A percentile compares a stretch with the other conserved stretches of the same genome.
Evolutionary conservation across 2,888 invertebrate genomes (phyloP).

Genomic region (Philhelius pedissequus): DNA sequence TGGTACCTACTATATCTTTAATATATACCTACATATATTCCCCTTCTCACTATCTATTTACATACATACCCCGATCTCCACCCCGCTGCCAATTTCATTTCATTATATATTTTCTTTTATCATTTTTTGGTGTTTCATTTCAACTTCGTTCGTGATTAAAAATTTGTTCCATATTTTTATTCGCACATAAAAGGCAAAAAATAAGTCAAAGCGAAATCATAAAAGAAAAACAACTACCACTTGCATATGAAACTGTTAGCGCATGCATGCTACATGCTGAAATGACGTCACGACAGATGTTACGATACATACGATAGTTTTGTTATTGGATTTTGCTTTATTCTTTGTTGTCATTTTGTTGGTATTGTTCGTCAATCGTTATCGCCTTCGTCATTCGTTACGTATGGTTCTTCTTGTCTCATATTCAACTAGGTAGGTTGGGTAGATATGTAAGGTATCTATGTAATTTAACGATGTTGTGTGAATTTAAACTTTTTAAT

Average conservation of each 20-base stretch:
- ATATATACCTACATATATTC: not conserved
- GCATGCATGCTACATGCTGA: not conserved
- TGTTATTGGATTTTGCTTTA: not conserved
- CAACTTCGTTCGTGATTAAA: not conserved
- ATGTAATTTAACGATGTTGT: too few relatives aligned
- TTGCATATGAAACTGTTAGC: not conserved
- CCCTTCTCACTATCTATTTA: too few relatives aligned
- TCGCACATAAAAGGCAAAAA: not conserved
- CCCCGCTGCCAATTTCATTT: not conserved
- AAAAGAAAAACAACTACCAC: not conserved
- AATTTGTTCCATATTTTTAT: not conserved
- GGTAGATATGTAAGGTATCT: too few relatives aligned
- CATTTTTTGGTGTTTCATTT: not conserved
- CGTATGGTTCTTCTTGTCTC: too few relatives aligned
- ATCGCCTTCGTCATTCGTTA: not conserved
- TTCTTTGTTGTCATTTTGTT: not conserved
- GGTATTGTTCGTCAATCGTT: not conserved
- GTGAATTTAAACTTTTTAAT: too few relatives aligned
- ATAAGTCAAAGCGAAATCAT: not conserved
- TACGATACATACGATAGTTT: not conserved
- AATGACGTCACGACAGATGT: constrained; percentile 10
- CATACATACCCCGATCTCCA: not conserved
- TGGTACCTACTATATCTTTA: not conserved
- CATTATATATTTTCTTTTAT: not conserved
- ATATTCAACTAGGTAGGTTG: too few relatives aligned